A percentile compares a stretch with the other conserved stretches of the same genome.
Conservation (phyloP, 92 coral and sea anemone genomes). For the Palythoa caribaeorum region DNA sequence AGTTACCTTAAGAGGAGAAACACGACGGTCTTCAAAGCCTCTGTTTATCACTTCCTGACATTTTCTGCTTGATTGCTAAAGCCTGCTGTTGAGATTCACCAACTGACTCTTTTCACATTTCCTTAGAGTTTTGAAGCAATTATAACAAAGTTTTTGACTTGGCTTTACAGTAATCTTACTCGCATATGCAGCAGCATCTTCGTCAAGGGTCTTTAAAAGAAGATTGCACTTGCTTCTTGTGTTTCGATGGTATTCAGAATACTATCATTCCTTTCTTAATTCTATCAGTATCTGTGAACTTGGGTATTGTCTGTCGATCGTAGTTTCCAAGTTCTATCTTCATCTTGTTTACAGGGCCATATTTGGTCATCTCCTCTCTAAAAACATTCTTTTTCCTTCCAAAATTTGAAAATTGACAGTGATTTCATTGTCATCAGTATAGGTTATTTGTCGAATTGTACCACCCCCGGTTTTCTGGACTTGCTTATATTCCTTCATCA, state of each 20-base stretch:
- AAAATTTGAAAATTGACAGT: conserved; percentile 4
- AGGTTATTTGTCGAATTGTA: conserved; percentile 12
- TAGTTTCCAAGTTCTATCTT: neutral
- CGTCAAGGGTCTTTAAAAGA: too few species aligned
- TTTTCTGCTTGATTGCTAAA: too few species aligned
- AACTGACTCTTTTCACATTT: too few species aligned
- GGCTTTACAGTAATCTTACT: too few species aligned
- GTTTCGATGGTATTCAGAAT: neutral
- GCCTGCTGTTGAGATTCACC: too few species aligned
- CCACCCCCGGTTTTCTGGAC: conserved; percentile 12
- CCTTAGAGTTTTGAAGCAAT: too few species aligned
- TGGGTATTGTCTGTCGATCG: neutral
- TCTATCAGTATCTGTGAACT: neutral
- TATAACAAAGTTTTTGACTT: too few species aligned
- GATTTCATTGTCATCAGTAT: conserved; percentile 9
- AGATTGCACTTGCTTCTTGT: neutral
- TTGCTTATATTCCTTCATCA: conserved; percentile 11
- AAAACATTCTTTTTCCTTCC: neutral
- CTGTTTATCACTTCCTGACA: too few species aligned
- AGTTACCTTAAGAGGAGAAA: too few species aligned
- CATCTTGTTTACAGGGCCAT: neutral
- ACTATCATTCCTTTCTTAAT: neutral
- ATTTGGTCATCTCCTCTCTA: neutral
- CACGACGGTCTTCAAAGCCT: too few species aligned
- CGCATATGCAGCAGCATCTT: too few species aligned